Evolutionary conservation across 2,888 invertebrate species (phyloP).

Genomic region (Chloroclysta siterata): DNA sequence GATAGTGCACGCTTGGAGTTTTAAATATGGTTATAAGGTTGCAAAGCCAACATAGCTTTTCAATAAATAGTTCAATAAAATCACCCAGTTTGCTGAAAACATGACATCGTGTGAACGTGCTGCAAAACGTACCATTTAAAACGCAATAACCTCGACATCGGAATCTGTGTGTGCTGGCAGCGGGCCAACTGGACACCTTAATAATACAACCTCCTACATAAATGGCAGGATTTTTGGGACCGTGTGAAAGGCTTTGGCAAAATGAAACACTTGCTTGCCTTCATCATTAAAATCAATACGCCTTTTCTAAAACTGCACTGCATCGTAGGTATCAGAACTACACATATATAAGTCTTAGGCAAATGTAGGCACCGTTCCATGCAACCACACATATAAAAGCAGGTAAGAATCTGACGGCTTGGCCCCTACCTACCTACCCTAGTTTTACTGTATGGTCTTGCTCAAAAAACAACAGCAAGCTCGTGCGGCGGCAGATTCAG

Average conservation of each 20-base stretch:
- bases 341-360: too few species aligned
- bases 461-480: too few species aligned
- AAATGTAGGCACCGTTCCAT: too few species aligned
- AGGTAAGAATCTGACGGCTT: too few species aligned
- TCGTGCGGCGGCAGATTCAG: too few species aligned
- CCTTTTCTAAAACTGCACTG: too few species aligned
- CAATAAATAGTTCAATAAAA: constrained; percentile 22
- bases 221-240: constrained; percentile 1
- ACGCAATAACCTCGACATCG: constrained; percentile 60
- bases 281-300: too few species aligned
- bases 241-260: neutral
- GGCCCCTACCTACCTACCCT: too few species aligned
- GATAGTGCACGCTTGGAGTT: neutral
- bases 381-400: too few species aligned
- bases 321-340: too few species aligned
- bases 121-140: constrained; percentile 61
- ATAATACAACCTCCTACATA: constrained; percentile 21
- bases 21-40: neutral
- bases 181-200: constrained; percentile 49
- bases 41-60: neutral
- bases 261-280: neutral
- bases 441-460: too few species aligned
- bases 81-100: constrained; percentile 25
- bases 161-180: constrained; percentile 61
- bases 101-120: constrained; percentile 34